Evolutionary conservation across 2,888 invertebrate genomes (phyloP), one percentile per base, ranked within the genome.

Genomic region (Lasioglossum oenotherae): DNA sequence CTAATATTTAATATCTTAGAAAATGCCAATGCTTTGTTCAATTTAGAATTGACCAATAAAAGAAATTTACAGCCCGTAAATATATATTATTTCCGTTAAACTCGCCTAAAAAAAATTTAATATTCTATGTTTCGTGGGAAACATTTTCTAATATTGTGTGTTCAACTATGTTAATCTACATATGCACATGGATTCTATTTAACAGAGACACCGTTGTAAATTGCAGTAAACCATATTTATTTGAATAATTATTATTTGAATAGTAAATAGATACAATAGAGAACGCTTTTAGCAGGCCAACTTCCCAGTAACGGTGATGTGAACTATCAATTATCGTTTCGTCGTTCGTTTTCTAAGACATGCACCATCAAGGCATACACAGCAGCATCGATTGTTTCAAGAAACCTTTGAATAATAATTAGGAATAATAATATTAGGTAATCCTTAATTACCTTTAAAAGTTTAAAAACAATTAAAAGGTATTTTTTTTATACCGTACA

Each of bases 171-270:
- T 19, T 64, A 6, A 8, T 19, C 31, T 16, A n/a, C n/a, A n/a
- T n/a, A 46, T 4, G 46, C 8, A 31, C 31, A 5, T 6, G 14
- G 23, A 16, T n/a, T n/a, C 5, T 12, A 71, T n/a, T 38, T 23
- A 71, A 71, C 23, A 41, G 5, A 41, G n/a, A 85, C 31, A 71
- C 14, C 1, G 38, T 10, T 38, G 2, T 31, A 74, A 41, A 78
- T 84, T 85, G 87, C 87, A 88, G 91, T 94, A 93, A 94, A 94
- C 90, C 93, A 94, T 93, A 91, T 94, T 94, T 94, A 94, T 94
- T 94, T 92, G 93, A 93, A 93, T 93, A 93, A 91, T 92, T 90
- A 90, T 89, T 81, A 93, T 92, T 90, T 93, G 92, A 93, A 93
- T 94, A 91, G 91, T 92, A 92, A 92, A 91, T 93, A 92, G 92